Conservation (phyloP, 2,113 vertebrate species). For the Nerophis lumbriciformis region DNA sequence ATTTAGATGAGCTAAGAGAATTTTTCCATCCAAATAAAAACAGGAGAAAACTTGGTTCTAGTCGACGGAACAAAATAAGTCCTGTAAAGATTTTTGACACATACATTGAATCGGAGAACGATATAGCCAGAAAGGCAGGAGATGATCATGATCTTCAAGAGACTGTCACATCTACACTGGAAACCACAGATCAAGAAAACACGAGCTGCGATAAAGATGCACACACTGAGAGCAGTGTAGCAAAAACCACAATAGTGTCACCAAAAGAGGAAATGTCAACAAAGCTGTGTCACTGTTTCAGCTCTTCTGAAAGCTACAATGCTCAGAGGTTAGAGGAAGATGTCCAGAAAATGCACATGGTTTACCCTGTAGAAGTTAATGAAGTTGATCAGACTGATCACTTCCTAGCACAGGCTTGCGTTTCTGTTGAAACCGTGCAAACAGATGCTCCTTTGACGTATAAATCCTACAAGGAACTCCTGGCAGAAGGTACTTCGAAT, state of each 20-base stretch:
- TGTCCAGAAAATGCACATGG: not conserved
- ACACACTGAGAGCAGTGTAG: not conserved
- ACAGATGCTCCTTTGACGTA: not conserved
- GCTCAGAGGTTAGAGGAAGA: not conserved
- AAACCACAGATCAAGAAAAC: too few species aligned
- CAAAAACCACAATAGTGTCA: not conserved
- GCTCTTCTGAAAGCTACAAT: not conserved
- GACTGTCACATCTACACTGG: too few species aligned
- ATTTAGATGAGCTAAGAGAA: not conserved
- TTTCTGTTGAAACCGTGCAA: not conserved
- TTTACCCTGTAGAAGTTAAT: not conserved
- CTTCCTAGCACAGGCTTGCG: not conserved
- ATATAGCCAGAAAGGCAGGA: not conserved
- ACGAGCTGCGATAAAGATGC: not conserved
- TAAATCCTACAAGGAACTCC: not conserved
- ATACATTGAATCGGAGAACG: not conserved
- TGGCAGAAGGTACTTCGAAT: constrained; percentile 7
- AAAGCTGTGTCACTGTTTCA: not conserved
- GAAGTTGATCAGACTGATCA: not conserved
- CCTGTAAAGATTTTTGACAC: not conserved
- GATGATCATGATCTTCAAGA: not conserved
- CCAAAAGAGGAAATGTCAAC: not conserved
- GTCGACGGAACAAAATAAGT: constrained; percentile 11
- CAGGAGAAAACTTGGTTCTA: constrained; percentile 37
- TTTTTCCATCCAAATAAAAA: not conserved